These are phyloP conservation scores for Brachirus orientalis DNA, from an alignment of 2,113 vertebrate genomes.

Conservation along the genomic window DNA sequence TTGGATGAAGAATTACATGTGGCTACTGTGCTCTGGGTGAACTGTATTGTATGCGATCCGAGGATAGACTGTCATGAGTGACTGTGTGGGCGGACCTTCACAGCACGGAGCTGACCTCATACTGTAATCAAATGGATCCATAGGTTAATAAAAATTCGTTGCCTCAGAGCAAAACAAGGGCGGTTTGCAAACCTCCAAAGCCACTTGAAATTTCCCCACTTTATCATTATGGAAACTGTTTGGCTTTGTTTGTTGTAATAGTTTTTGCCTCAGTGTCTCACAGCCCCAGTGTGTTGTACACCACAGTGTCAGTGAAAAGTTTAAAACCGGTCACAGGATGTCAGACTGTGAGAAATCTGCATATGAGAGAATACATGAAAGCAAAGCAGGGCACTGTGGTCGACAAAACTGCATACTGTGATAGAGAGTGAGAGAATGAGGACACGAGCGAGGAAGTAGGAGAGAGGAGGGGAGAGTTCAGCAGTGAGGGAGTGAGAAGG, in stretches of 20 bases:
- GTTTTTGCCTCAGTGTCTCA: slow-evolving; percentile 39
- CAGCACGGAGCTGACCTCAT: slow-evolving; percentile 55
- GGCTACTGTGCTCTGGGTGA: slow-evolving; percentile 62
- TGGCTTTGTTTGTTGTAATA: slow-evolving; percentile 53
- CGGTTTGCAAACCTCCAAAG: slow-evolving; percentile 38
- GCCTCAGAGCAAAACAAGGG: slow-evolving; percentile 58
- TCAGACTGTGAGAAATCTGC: slow-evolving; percentile 61
- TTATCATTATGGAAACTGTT: slow-evolving; percentile 67
- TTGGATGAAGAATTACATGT: slow-evolving; percentile 73
- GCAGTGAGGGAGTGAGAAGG: slow-evolving; percentile 60
- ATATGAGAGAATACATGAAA: slow-evolving; percentile 49
- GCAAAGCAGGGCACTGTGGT: slow-evolving; percentile 48
- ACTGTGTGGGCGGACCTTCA: slow-evolving; percentile 65
- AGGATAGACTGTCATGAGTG: slow-evolving; percentile 69
- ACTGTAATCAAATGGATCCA: slow-evolving; percentile 69
- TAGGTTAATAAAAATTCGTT: slow-evolving; percentile 77
- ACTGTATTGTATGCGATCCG: slow-evolving; percentile 66
- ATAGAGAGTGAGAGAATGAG: slow-evolving; percentile 67
- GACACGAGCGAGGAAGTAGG: slow-evolving; percentile 61
- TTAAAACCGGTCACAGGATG: slow-evolving; percentile 62
- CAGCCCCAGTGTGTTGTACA: slow-evolving; percentile 34
- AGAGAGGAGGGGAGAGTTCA: slow-evolving; percentile 72
- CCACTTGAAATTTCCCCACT: slow-evolving; percentile 28
- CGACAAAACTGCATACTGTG: slow-evolving; percentile 64
- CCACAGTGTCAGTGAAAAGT: slow-evolving; percentile 47